Evolutionary conservation across 1,140 invertebrate genomes (phyloP), one percentile per base, ranked within the genome.

Genomic region (Coenobita brevimanus): DNA sequence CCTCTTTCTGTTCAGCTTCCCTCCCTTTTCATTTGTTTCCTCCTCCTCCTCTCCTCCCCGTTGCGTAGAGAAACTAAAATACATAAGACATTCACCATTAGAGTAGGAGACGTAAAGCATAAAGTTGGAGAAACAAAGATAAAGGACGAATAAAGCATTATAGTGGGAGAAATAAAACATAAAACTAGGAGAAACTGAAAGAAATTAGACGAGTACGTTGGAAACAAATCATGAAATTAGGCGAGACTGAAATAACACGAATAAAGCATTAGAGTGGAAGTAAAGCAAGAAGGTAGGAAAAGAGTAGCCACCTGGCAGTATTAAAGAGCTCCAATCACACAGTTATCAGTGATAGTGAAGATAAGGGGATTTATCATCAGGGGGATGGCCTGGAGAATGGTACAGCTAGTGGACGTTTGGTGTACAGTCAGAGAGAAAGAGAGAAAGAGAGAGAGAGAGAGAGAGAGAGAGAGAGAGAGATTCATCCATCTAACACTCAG

Each of bases 371-470:
- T 6, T 6, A 24, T 6, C 4, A 33, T 4, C 6, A 24, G n/a
- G 64, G n/a, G 30, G n/a, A 24, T 6, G 30, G n/a, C 4, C 6
- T 6, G n/a, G 64, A 67, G 64, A 67, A 24, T 8, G 30, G n/a
- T 6, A 67, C 4, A 33, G 64, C 6, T 4, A 67, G 30, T 10
- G 64, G n/a, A 24, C 4, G 30, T 6, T 6, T 10, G 64, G n/a
- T 6, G n/a, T 6, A 67, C 6, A 67, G 64, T 8, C 6, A 67
- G 64, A 67, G 64, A 67, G 64, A 67, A n/a, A 67, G 64, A 67
- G 64, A 67, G 64, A 67, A n/a, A 67, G 64, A 67, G 64, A 67
- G 64, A 67, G 64, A 67, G 64, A 67, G 64, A 67, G 64, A 67
- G 64, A 67, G 64, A 67, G 64, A 67, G 64, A 67, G 64, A 67